Conservation (phyloP, 2,113 vertebrate species). For the Grammomys dolichurus region DNA sequence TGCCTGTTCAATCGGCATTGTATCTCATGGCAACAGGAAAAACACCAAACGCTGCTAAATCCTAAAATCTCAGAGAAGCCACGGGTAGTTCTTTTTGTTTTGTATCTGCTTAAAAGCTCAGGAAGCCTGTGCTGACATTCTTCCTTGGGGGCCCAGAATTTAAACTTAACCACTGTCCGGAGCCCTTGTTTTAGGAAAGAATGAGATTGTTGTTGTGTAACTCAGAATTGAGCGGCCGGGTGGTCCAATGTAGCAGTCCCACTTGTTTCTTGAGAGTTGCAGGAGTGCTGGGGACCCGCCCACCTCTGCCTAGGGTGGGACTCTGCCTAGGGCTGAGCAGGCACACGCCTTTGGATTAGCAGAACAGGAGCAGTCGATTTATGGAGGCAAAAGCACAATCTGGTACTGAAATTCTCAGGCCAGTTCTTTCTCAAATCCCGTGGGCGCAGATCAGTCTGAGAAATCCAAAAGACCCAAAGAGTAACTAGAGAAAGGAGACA, state of each 20-base stretch:
- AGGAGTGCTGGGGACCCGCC: neutral
- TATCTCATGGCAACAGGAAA: neutral
- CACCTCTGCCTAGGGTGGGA: neutral
- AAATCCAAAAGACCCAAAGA: neutral
- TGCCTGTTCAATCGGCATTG: neutral
- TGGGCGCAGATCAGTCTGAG: neutral
- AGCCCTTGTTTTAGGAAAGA: slow-evolving; percentile 83
- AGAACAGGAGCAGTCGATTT: neutral
- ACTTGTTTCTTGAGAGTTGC: slow-evolving; percentile 32
- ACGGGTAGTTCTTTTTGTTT: neutral
- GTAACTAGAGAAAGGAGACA: neutral
- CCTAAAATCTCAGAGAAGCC: neutral
- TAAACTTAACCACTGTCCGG: slow-evolving; percentile 73
- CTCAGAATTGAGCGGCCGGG: slow-evolving; percentile 33
- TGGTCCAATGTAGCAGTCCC: slow-evolving; percentile 48
- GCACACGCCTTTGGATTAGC: neutral
- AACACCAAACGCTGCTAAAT: neutral
- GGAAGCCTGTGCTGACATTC: slow-evolving; percentile 66
- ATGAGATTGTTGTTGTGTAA: slow-evolving; percentile 76
- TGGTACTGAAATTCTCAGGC: neutral
- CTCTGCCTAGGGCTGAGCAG: neutral
- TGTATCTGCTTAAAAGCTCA: slow-evolving; percentile 65
- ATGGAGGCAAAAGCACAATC: neutral
- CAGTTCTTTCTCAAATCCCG: no score
- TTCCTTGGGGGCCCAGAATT: slow-evolving; percentile 73